Conservation (phyloP, 2,797 vertebrate genomes). For the Pseudocheirus occidentalis region DNA sequence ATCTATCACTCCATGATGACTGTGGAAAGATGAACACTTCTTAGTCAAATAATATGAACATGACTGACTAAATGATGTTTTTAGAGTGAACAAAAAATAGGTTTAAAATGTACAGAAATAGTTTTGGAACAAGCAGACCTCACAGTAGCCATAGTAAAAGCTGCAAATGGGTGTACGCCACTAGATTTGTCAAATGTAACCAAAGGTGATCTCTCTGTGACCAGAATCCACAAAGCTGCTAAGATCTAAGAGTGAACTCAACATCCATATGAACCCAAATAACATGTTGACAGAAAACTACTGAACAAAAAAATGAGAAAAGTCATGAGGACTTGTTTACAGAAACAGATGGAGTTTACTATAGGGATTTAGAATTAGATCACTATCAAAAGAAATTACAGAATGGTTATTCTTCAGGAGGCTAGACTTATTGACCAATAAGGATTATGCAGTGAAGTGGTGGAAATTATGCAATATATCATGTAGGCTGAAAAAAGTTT, state of each 20-base stretch:
- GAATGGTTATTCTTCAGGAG: background rate
- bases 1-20: background rate
- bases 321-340: background rate
- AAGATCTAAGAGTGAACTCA: background rate
- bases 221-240: background rate
- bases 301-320: background rate
- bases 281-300: background rate
- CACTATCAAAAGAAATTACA: background rate
- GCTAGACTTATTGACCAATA: background rate
- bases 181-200: background rate
- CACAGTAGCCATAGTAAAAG: background rate
- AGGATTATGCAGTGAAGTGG: background rate
- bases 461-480: background rate
- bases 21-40: background rate
- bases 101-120: background rate
- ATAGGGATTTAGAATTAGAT: background rate
- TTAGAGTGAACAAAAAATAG: background rate
- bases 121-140: background rate
- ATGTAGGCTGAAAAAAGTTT: background rate
- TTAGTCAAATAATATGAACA: background rate
- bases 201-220: background rate
- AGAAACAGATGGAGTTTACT: background rate
- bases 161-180: background rate
- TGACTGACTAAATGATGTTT: background rate
- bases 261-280: background rate